phyloP scores from a whole-genome alignment of 1,140 invertebrate species.

The Drosophila carrolli region DNA sequence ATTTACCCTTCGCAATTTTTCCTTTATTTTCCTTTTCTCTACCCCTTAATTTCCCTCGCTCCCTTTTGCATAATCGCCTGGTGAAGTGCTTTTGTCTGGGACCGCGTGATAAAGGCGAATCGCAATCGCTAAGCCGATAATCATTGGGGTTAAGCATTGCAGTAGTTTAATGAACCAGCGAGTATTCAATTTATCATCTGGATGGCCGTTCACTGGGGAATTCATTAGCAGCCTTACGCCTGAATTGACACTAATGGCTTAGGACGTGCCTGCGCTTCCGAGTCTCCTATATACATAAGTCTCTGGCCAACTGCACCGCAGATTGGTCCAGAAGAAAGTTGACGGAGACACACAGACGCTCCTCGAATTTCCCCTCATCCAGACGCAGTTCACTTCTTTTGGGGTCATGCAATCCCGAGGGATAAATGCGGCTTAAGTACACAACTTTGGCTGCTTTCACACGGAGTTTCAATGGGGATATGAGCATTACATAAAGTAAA shows the following conservation, averaged over 20 bases:
- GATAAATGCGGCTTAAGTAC: conserved; percentile 45
- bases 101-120: conserved; percentile 43
- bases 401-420: conserved; percentile 37
- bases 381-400: not conserved
- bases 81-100: conserved; percentile 42
- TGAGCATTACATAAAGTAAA: conserved; percentile 36
- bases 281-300: not conserved
- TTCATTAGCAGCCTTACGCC: conserved; percentile 43
- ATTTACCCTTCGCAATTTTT: conserved; percentile 16
- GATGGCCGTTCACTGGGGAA: conserved; percentile 9
- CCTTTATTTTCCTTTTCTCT: not conserved
- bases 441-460: conserved; percentile 14
- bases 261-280: conserved; percentile 57
- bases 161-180: conserved; percentile 56
- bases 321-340: conserved; percentile 1
- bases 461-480: not conserved
- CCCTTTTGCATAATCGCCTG: conserved; percentile 28
- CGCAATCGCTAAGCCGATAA: conserved; percentile 33
- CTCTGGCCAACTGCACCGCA: conserved; percentile 18
- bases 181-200: conserved; percentile 44
- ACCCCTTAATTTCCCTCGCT: conserved; percentile 3
- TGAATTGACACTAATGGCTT: conserved; percentile 57
- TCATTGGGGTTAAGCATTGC: conserved; percentile 43
- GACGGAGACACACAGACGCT: conserved; percentile 34
- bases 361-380: not conserved